phyloP scores from a whole-genome alignment of 1,140 invertebrate species.

The Sitobion miscanthi region DNA sequence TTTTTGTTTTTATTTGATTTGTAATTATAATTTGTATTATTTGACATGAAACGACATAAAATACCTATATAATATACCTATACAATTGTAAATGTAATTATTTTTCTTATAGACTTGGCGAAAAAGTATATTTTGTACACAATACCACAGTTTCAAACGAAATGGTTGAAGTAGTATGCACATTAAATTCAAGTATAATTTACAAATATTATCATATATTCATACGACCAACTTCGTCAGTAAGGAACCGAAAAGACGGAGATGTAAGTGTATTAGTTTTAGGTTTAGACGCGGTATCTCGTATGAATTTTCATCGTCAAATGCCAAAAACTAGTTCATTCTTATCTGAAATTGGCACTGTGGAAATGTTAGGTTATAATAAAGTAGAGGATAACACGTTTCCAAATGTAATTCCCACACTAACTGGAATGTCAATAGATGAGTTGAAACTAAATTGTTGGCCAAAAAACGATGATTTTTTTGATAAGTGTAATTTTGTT shows the following conservation, averaged over 20 bases:
- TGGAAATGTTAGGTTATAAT: constrained; percentile 63
- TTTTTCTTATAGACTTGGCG: constrained; percentile 1
- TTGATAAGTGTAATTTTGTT: constrained; percentile 69
- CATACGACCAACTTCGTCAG: constrained; percentile 53
- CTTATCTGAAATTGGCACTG: constrained; percentile 62
- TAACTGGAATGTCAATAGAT: constrained; percentile 60
- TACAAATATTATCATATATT: constrained; percentile 62
- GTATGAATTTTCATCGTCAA: constrained; percentile 68
- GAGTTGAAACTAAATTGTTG: constrained; percentile 61
- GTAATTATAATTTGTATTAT: too few species aligned
- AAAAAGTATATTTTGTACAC: constrained; percentile 32
- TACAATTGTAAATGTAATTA: background rate
- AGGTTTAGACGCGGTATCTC: constrained; percentile 70
- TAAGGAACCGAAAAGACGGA: constrained; percentile 61
- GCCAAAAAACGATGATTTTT: constrained; percentile 61
- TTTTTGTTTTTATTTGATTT: too few species aligned
- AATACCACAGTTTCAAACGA: constrained; percentile 57
- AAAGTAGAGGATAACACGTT: constrained; percentile 65
- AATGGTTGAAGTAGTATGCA: constrained; percentile 60
- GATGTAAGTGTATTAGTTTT: constrained; percentile 71
- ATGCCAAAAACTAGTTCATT: constrained; percentile 65
- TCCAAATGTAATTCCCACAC: constrained; percentile 63
- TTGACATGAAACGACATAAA: too few species aligned
- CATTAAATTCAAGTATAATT: constrained; percentile 37
- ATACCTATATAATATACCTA: too few species aligned